A percentile compares a stretch with the other conserved stretches of the same genome.
phyloP scores from a whole-genome alignment of 2,888 invertebrate genomes.

The Ormyrus pomaceus region DNA sequence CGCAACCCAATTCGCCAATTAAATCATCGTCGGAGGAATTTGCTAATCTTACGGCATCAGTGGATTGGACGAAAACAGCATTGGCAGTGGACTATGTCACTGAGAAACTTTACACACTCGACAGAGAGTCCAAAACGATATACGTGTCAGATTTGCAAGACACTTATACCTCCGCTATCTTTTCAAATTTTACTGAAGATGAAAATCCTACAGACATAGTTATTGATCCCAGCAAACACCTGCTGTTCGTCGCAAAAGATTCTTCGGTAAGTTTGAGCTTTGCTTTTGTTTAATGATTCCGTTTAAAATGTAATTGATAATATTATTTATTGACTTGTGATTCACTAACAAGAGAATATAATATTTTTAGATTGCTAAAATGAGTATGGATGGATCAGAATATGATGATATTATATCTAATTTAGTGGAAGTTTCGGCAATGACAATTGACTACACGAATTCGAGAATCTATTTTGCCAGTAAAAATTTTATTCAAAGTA shows the following conservation, averaged over 20 bases:
- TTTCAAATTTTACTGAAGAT: background rate
- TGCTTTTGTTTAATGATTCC: background rate
- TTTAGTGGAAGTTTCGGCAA: too few species aligned
- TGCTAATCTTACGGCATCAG: background rate
- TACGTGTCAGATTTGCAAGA: background rate
- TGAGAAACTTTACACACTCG: conserved; percentile 13
- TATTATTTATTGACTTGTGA: background rate
- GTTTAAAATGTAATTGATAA: background rate
- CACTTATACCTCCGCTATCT: background rate
- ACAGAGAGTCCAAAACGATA: background rate
- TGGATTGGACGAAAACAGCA: background rate
- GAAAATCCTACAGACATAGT: conserved; percentile 9
- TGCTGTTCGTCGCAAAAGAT: conserved; percentile 16
- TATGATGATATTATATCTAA: too few species aligned
- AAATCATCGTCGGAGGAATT: background rate
- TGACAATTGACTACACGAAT: too few species aligned
- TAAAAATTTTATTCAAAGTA: too few species aligned
- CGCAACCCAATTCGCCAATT: background rate
- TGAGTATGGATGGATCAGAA: background rate
- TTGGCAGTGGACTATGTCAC: conserved; percentile 24
- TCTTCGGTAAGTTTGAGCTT: conserved; percentile 17
- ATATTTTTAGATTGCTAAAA: background rate
- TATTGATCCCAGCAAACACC: background rate
- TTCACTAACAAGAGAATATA: background rate
- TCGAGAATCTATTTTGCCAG: too few species aligned